These are phyloP conservation scores for Helobdella robusta DNA, from an alignment of 2,888 invertebrate genomes.

Conservation along the genomic window DNA sequence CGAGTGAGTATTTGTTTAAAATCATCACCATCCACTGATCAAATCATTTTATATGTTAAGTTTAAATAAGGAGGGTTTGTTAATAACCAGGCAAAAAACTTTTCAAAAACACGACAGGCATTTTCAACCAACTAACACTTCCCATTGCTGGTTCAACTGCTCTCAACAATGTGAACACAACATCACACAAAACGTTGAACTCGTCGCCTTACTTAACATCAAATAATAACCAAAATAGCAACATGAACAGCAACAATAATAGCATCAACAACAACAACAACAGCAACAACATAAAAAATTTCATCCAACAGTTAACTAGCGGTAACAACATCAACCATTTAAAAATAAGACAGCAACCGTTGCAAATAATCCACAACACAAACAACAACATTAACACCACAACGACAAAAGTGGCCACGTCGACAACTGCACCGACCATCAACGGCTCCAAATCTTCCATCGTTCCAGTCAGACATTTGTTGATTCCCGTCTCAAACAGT, in stretches of 20 bases:
- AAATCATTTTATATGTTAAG: background rate
- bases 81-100: background rate
- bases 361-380: too few relatives aligned
- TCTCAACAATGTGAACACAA: background rate
- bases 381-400: constrained; percentile 10
- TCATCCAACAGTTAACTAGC: background rate
- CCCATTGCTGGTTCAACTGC: constrained; percentile 15
- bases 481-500: constrained; percentile 89
- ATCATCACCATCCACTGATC: background rate
- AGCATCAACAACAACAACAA: constrained; percentile 20
- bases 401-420: background rate
- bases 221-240: constrained; percentile 6
- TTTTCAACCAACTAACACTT: constrained; percentile 24
- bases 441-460: constrained; percentile 26
- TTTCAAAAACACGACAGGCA: constrained; percentile 5
- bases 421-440: background rate
- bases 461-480: constrained; percentile 59
- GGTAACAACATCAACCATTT: too few relatives aligned
- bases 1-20: background rate
- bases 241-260: constrained; percentile 14
- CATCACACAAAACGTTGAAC: background rate
- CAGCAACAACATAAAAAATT: background rate
- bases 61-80: background rate
- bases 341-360: too few relatives aligned
- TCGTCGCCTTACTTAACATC: background rate